phyloP scores from a whole-genome alignment of 2,113 vertebrate genomes.

The Callipepla squamata region DNA sequence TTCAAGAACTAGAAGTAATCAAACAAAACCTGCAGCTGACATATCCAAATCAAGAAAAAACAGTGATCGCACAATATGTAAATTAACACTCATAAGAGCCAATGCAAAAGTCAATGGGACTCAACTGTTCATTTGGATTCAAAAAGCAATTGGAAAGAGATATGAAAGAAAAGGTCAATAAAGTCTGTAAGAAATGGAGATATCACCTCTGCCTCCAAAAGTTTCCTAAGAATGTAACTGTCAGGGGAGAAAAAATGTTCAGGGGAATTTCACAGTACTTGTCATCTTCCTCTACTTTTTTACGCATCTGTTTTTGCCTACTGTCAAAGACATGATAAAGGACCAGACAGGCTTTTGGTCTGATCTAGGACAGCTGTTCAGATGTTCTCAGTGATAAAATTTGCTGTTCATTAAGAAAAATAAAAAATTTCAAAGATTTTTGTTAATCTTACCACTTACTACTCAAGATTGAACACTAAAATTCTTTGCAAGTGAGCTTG shows the following conservation, averaged over 20 bases:
- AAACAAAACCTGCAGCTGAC: not conserved
- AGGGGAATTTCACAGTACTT: not conserved
- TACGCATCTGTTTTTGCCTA: slow-evolving; percentile 17
- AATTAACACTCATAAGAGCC: rapidly evolving
- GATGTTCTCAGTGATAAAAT: not conserved
- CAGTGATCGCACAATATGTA: not conserved
- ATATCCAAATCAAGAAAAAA: not conserved
- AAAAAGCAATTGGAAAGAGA: not conserved
- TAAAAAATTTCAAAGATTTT: not conserved
- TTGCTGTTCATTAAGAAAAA: slow-evolving; percentile 5
- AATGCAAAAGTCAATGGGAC: not conserved
- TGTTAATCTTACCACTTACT: not conserved
- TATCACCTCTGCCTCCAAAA: not conserved
- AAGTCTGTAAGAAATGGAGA: not conserved
- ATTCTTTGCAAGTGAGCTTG: not conserved
- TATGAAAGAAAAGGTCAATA: not conserved
- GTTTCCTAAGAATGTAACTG: not conserved
- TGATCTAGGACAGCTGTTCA: slow-evolving; percentile 21
- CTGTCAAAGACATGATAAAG: not conserved
- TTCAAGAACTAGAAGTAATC: not conserved
- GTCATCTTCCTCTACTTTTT: not conserved
- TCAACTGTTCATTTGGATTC: not conserved
- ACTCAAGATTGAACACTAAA: not conserved
- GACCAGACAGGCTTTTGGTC: slow-evolving; percentile 1
- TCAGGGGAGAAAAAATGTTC: not conserved